phyloP scores from a whole-genome alignment of 2,113 vertebrate species.

The Archocentrus centrarchus region DNA sequence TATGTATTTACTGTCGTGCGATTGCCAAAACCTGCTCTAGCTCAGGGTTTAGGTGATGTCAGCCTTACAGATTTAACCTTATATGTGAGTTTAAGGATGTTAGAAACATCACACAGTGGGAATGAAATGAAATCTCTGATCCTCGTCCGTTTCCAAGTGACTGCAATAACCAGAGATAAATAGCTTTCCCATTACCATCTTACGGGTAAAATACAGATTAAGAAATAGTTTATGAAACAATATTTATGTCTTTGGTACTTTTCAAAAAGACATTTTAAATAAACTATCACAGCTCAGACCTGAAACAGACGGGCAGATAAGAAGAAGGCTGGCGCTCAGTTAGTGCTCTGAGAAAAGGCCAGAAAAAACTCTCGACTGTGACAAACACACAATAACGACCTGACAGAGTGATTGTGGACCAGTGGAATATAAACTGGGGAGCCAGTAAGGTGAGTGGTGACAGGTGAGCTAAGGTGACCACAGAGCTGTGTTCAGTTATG shows the following conservation, averaged over 20 bases:
- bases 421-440: background rate
- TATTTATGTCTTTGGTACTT: background rate
- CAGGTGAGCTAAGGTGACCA: background rate
- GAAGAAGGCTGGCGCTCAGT: background rate
- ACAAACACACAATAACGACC: background rate
- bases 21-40: background rate
- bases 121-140: background rate
- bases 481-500: too few relatives aligned
- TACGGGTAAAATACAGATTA: background rate
- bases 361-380: background rate
- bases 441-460: background rate
- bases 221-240: background rate
- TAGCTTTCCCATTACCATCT: background rate
- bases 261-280: constrained; percentile 5
- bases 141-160: background rate
- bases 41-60: background rate
- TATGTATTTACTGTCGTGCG: background rate
- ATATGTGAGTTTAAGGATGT: background rate
- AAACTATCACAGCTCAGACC: background rate
- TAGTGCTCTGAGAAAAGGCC: background rate
- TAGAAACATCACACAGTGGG: accelerated
- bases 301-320: background rate
- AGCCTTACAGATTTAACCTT: background rate
- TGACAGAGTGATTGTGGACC: background rate
- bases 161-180: background rate